Percentiles rank a stretch among this genome's conserved stretches.
These are phyloP conservation scores for Serinus canaria DNA, from an alignment of 2,113 vertebrate genomes.

Conservation along the genomic window DNA sequence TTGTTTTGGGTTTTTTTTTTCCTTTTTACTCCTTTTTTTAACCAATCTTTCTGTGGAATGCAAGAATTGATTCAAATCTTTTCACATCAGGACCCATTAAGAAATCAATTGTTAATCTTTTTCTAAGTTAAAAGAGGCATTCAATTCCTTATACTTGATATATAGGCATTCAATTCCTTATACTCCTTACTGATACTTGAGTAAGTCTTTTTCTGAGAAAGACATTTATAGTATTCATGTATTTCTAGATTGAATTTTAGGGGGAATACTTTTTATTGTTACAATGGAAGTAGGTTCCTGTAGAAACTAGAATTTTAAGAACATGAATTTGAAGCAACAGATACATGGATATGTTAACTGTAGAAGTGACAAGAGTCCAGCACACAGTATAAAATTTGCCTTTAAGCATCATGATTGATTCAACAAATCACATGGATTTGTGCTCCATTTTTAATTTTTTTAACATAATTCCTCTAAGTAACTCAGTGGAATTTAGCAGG, in stretches of 20 bases:
- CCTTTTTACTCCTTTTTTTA: background rate
- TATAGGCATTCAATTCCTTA: background rate
- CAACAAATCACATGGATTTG: rapidly evolving
- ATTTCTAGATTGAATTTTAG: background rate
- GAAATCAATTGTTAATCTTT: background rate
- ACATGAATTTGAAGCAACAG: background rate
- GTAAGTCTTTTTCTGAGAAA: background rate
- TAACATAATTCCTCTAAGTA: background rate
- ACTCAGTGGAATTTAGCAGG: background rate
- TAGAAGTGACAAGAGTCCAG: background rate
- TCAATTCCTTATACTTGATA: background rate
- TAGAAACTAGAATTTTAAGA: background rate
- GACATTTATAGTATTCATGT: background rate
- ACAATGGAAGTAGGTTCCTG: background rate
- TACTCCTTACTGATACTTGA: background rate
- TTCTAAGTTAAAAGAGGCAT: background rate
- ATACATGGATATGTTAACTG: background rate
- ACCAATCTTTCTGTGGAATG: background rate
- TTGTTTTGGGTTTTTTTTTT: background rate
- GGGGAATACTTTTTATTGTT: background rate
- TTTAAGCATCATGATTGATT: background rate
- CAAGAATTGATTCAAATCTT: background rate
- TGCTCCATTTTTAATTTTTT: background rate
- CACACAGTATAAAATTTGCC: background rate
- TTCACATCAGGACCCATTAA: background rate